Base-by-base conservation (phyloP, 1,140 invertebrate genomes). In the Pollicipes pollicipes region DNA sequence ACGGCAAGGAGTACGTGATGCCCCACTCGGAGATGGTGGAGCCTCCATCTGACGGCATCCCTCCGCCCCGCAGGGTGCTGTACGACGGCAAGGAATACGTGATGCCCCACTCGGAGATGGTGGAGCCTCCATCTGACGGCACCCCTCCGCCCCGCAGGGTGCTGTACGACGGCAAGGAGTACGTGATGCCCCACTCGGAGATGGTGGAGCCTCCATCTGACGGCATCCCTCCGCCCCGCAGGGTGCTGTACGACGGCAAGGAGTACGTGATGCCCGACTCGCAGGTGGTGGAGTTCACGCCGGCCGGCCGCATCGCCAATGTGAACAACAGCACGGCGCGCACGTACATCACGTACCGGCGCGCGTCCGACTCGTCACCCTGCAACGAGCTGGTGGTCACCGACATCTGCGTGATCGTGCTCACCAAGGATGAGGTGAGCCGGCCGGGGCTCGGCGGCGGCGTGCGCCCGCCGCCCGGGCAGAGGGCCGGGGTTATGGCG, bases 361-460 rank as follows among this genome's bases (percentile, higher is more conserved):
- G 95, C 71, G 90, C 94, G 3, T 84, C 84, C 68, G 83, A 87
- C 29, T 88, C 87, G 72, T 90, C 94, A 80, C 88, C 94, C 6
- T 96, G 93, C 79, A 98, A 98, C 83, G 93, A 94, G 67, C 82
- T 99, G 32, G 95, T 98, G 68, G 96, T 99, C 0, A 97, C 95
- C 0, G 95, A 99, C 77, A 87, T 99, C 70, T 97, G 95, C 82
- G 88, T 99, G 64, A 94, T 99, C 70, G 84, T 98, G 27, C 83
- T 87, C 24, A 97, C 91, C 78, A 95, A 97, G 82, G 91, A 91
- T 28, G 96, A 99, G 82, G 68, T 70, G 45, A 73, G 73, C 24
- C 70, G 72, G 45, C 73, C 6, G 17, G 6, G 35, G 35, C 6
- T 35, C 6, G 17, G 35, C 35, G 35, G 35, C 35, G 35, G 17